A percentile compares a stretch with the other conserved stretches of the same genome.
Conservation (phyloP, 2,113 vertebrate genomes). For the Ahaetulla prasina region DNA sequence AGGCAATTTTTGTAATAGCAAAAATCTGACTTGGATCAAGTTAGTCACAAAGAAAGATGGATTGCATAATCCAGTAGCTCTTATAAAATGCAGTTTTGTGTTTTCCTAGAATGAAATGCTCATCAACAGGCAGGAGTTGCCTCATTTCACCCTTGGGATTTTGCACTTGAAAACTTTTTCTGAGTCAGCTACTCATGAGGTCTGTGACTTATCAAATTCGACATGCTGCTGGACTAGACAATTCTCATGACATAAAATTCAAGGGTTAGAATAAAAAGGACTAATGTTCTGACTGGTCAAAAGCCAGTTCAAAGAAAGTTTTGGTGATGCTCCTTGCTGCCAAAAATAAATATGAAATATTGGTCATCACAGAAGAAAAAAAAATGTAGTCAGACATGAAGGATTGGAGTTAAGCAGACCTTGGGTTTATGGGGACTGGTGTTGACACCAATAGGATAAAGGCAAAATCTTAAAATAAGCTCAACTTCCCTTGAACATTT, state of each 20-base stretch:
- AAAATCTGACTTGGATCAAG: neutral
- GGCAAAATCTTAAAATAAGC: neutral
- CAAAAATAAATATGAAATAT: neutral
- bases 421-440: neutral
- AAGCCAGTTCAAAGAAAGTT: neutral
- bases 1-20: neutral
- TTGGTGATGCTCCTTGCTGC: neutral
- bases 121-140: neutral
- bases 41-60: neutral
- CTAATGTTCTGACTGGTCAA: neutral
- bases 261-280: constrained; percentile 1
- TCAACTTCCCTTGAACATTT: neutral
- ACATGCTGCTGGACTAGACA: neutral
- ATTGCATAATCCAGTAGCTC: neutral
- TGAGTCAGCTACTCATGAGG: neutral
- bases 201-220: constrained; percentile 12
- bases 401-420: neutral
- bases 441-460: neutral
- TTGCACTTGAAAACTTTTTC: constrained; percentile 8
- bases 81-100: neutral
- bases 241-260: neutral
- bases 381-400: neutral
- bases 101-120: constrained; percentile 1
- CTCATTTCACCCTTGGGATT: constrained; percentile 18
- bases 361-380: neutral